phyloP scores from a whole-genome alignment of 1,140 invertebrate genomes.

The Chelonus insularis region DNA sequence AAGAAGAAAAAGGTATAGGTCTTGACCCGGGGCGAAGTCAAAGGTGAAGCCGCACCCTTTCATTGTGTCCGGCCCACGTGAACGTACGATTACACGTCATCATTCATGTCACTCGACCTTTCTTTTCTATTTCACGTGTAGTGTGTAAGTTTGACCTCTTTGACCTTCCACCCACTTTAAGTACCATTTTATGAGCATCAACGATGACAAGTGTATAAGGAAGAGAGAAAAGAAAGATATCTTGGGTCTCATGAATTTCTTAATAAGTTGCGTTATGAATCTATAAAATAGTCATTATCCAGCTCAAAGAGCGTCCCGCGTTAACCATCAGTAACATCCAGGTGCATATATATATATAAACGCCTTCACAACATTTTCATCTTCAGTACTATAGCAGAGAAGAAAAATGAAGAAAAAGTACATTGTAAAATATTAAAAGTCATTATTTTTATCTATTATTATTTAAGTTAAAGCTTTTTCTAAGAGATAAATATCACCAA shows the following conservation, averaged over 20 bases:
- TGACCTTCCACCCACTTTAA: slow-evolving; percentile 20
- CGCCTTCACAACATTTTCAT: neutral
- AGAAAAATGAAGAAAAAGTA: no score
- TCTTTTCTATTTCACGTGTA: slow-evolving; percentile 29
- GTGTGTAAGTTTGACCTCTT: slow-evolving; percentile 2
- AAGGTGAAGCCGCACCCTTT: slow-evolving; percentile 57
- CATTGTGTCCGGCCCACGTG: slow-evolving; percentile 58
- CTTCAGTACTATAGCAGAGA: no score
- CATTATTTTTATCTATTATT: no score
- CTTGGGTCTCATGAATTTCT: slow-evolving; percentile 34
- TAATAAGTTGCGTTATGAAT: slow-evolving; percentile 31
- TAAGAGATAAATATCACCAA: neutral
- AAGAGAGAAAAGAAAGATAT: no score
- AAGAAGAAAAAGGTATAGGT: slow-evolving; percentile 44
- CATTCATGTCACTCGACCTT: slow-evolving; percentile 48
- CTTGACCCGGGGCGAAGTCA: slow-evolving; percentile 50
- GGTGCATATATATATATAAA: slow-evolving; percentile 2
- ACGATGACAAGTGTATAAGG: slow-evolving; percentile 1
- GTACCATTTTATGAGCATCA: slow-evolving; percentile 6
- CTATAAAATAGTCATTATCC: slow-evolving; percentile 30
- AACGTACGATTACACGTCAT: slow-evolving; percentile 51
- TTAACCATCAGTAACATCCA: slow-evolving; percentile 27
- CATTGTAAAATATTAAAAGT: no score
- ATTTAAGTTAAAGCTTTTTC: no score
- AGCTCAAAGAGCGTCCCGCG: slow-evolving; percentile 1